Evolutionary conservation across 2,888 invertebrate species (phyloP), one percentile per base, ranked within the genome.

Genomic region (Polyommatus icarus): DNA sequence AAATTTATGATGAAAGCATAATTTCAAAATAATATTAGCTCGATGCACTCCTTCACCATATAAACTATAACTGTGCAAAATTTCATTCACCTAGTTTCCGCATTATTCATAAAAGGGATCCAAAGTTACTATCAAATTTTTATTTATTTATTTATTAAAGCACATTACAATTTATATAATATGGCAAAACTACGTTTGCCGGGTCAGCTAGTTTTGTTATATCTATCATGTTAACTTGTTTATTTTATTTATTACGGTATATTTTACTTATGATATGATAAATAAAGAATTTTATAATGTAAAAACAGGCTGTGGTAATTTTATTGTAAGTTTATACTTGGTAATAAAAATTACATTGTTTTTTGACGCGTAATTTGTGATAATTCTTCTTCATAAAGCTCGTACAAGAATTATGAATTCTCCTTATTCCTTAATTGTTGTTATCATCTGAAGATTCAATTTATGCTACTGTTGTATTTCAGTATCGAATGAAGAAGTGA

Each of bases 221-320:
- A 61, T 61, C 61, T 61, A 24, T 61, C 20, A 7, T 59, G 61
- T 67, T n/a, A n/a, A n/a, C n/a, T n/a, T n/a, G n/a, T n/a, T n/a
- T n/a, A n/a, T n/a, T n/a, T n/a, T n/a, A n/a, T n/a, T n/a, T n/a
- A n/a, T n/a, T n/a, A n/a, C n/a, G n/a, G n/a, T n/a, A n/a, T n/a
- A n/a, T n/a, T n/a, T n/a, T n/a, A n/a, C n/a, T n/a, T 67, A 67
- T 67, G 29, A 29, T 29, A 29, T 67, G 67, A 8, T 67, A 5
- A 67, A 67, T 29, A 67, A 15, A 36, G 36, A 36, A 40, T 5
- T 20, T 61, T 61, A 24, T 54, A 12, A 18, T 54, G 18, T 54
- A 18, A 54, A 54, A 18, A 4, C 5, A 4, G 1, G 18, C 18
- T 54, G 54, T 54, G 54, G 54, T 54, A 18, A 18, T 54, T 15